Base-by-base conservation (phyloP, 2,113 vertebrate species). In the Athene cunicularia region DNA sequence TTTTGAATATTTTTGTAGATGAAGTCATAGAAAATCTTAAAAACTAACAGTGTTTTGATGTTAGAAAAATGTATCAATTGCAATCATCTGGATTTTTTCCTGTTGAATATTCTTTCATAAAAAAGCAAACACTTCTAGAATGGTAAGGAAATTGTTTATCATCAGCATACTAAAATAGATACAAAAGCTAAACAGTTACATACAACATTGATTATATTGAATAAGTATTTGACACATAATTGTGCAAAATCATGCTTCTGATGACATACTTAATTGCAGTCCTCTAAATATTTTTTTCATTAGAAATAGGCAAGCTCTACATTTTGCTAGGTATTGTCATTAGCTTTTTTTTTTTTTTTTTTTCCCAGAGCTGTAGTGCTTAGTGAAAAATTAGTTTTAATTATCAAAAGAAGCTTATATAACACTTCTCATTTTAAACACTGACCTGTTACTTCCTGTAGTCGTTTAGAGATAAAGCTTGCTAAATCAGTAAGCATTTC, bases 31-130 rank as follows among this genome's bases (percentile, higher is more conserved):
- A 71, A 88, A 90, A 88, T 85, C 59, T 93, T 73, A 64, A 86
- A 90, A 90, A 39, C 5, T 35, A 76, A 26, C 37, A 76, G 66
- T 80, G 43, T 80, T 96, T 91, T 83, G 71, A 60, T 90, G 86
- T 76, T 86, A 91, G 80, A 66, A 83, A 95, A 86, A 85, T 72
- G 50, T 88, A 68, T 80, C 52, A 92, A 52, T 64, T 95, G 67
- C 88, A 92, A 70, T 95, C 71, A 86, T 86, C 41, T 93, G 77
- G 27, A 43, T 92, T 93, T 95, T 94, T 92, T 94, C 74, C 88
- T 89, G 77, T 72, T 10, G 26, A 75, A 52, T 88, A 92, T 90
- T 89, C 82, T 92, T 88, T 93, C 58, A 83, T 68, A 90, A 90
- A 92, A 27, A 62, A 60, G 23, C 86, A 93, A 96, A 85, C 71